Percentiles rank a stretch among this genome's conserved stretches.
Conservation (phyloP, 2,888 invertebrate genomes). For the Neria commutata region DNA sequence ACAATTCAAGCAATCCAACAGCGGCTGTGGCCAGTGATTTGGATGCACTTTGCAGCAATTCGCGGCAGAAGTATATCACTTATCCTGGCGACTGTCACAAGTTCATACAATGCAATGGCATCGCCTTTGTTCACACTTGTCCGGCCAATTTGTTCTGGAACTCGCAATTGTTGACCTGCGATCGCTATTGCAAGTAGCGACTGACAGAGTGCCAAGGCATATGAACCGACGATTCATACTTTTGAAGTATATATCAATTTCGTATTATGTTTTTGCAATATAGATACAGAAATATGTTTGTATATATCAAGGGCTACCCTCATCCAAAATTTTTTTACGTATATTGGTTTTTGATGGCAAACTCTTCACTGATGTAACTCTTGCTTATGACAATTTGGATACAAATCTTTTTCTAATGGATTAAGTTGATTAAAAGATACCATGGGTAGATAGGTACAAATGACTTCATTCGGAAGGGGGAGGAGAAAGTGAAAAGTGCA, state of each 20-base stretch:
- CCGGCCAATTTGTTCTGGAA: conserved; percentile 43
- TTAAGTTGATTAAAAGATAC: too few relatives aligned
- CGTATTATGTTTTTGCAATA: background rate
- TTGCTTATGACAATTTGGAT: too few relatives aligned
- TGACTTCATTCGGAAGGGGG: too few relatives aligned
- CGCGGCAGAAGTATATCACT: conserved; percentile 29
- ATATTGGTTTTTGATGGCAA: too few relatives aligned
- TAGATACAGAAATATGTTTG: background rate
- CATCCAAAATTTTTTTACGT: too few relatives aligned
- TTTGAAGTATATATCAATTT: background rate
- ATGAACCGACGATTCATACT: conserved; percentile 6
- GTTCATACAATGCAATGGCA: conserved; percentile 49
- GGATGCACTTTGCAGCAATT: conserved; percentile 19
- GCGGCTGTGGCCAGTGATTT: background rate
- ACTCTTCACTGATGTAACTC: too few relatives aligned
- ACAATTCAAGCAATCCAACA: background rate
- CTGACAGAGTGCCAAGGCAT: conserved; percentile 24
- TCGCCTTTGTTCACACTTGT: conserved; percentile 38
- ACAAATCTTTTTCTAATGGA: too few relatives aligned
- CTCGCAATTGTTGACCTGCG: conserved; percentile 33
- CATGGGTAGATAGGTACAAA: too few relatives aligned
- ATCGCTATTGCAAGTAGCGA: conserved; percentile 29
- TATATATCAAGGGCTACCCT: background rate
- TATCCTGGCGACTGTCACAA: conserved; percentile 51
- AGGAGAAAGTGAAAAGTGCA: too few relatives aligned